Evolutionary conservation across 2,888 invertebrate genomes (phyloP).

Genomic region (Charanyca ferruginea): DNA sequence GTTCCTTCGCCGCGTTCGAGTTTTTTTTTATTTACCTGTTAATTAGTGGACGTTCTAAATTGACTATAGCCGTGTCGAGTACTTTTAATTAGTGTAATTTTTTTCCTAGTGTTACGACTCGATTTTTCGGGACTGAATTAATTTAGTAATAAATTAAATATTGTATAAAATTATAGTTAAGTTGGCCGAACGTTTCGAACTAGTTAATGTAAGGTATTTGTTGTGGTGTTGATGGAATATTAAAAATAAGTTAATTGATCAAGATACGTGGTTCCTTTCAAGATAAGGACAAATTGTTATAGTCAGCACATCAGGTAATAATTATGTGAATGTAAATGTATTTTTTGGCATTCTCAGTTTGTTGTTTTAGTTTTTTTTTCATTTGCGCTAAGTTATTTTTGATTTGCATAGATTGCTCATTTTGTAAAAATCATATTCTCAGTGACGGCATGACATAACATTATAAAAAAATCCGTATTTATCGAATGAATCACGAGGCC

Average conservation of each 20-base stretch:
- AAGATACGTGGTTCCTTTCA: slow-evolving; percentile 52
- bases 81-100: slow-evolving; percentile 75
- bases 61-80: slow-evolving; percentile 76
- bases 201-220: slow-evolving; percentile 67
- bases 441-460: not conserved
- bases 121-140: slow-evolving; percentile 73
- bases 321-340: slow-evolving; percentile 34
- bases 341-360: slow-evolving; percentile 14
- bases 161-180: slow-evolving; percentile 67
- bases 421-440: slow-evolving; percentile 31
- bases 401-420: slow-evolving; percentile 22
- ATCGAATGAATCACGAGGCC: not conserved
- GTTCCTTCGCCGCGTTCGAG: slow-evolving; percentile 85
- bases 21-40: slow-evolving; percentile 72
- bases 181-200: slow-evolving; percentile 71
- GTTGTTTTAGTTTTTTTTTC: slow-evolving; percentile 2
- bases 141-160: slow-evolving; percentile 61
- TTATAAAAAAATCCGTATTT: not conserved
- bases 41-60: slow-evolving; percentile 77
- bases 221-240: slow-evolving; percentile 74
- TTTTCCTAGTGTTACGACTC: slow-evolving; percentile 77
- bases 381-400: slow-evolving; percentile 20
- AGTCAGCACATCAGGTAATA: slow-evolving; percentile 59
- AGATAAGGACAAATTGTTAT: slow-evolving; percentile 48
- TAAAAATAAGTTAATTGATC: slow-evolving; percentile 41